Evolutionary conservation across 2,113 vertebrate genomes (phyloP), one percentile per base, ranked within the genome.

Genomic region (Cyanoramphus novaezelandiae): DNA sequence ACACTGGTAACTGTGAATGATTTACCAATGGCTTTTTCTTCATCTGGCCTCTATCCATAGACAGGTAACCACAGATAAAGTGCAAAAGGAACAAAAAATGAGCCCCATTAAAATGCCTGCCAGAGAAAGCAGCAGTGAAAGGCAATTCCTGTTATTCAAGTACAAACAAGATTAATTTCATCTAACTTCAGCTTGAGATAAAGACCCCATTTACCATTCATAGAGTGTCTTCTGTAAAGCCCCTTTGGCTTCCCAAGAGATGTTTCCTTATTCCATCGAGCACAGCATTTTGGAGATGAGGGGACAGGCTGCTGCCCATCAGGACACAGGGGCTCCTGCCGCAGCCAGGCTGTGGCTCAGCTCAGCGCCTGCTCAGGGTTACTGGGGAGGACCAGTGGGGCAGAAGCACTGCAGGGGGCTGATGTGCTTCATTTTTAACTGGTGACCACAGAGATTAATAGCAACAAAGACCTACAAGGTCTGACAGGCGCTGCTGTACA

Each of bases 401-500:
- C 18, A 9, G 21, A 12, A 37, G 43, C 49, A 16, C 33, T 0
- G 29, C 43, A 7, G 21, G 25, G 29, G 11, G 5, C 29, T 20
- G 60, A 68, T 4, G 12, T 9, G 62, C 46, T 49, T 33, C 12
- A 3, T 6, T 65, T 67, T 59, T 24, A 69, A 33, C 19, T 10
- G 25, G 6, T 5, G 17, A 71, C 4, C 8, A 3, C 57, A 67
- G 76, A 50, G 63, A 44, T 70, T 7, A n/a, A 27, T 0, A 13
- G 31, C 8, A 39, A 23, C 17, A 23, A 3, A 53, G 46, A 62
- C 24, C 75, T 23, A 0, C 1, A 14, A 18, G 75, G 43, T 46
- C 55, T 64, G 5, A 29, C 12, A 41, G 49, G 49, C 0, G 1
- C 59, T 49, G 80, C 43, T 33, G 1, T 1, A 25, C 0, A 5